Conservation (phyloP, 2,888 invertebrate species). For the Eupithecia vulgata region DNA sequence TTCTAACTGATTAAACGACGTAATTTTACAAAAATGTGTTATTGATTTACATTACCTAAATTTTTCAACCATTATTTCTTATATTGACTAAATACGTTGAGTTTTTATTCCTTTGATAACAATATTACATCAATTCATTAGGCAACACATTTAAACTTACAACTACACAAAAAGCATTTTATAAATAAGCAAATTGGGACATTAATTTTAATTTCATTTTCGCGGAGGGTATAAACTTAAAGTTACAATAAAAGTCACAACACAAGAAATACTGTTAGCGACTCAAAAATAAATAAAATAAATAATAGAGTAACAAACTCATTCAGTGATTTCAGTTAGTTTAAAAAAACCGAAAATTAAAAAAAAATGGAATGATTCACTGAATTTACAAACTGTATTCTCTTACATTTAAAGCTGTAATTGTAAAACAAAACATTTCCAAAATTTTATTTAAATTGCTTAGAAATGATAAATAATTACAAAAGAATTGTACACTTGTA, state of each 20-base stretch:
- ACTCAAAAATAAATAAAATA: conserved; percentile 44
- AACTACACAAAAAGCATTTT: conserved; percentile 27
- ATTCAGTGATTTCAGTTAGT: conserved; percentile 17
- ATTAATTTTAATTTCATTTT: not conserved
- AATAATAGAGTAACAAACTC: conserved; percentile 42
- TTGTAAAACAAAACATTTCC: conserved; percentile 41
- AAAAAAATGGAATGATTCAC: conserved; percentile 30
- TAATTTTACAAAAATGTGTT: conserved; percentile 5
- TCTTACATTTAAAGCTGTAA: not conserved
- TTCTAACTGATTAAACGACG: not conserved
- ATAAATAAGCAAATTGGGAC: not conserved
- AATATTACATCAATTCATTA: conserved; percentile 11
- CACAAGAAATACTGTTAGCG: conserved; percentile 58
- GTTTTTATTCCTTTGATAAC: conserved; percentile 6
- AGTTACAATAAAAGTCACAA: conserved; percentile 39
- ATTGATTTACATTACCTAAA: not conserved
- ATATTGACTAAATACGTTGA: conserved; percentile 4
- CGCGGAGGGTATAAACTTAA: not conserved
- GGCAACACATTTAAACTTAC: conserved; percentile 27
- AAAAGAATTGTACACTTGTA: conserved; percentile 67
- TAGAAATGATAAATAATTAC: conserved; percentile 48
- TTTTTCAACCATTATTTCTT: not conserved
- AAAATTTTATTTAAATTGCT: conserved; percentile 18
- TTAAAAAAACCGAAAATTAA: too few species aligned
- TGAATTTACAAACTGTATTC: conserved; percentile 31